phyloP scores from a whole-genome alignment of 2,888 invertebrate genomes.

The Prosapia bicincta region DNA sequence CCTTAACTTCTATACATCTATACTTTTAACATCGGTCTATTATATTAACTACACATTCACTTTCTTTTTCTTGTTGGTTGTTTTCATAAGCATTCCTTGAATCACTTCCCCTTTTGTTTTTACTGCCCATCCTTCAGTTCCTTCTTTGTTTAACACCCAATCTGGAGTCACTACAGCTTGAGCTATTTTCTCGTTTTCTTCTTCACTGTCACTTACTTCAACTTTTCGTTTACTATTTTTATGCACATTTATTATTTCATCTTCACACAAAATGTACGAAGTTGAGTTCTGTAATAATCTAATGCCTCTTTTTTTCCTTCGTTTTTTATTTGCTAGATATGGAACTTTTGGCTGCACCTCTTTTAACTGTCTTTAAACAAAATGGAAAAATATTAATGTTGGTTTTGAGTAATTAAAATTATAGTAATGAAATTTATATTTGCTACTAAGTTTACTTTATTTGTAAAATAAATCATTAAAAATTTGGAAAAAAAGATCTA shows the following conservation, averaged over 20 bases:
- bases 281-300: not conserved
- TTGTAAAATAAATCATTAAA: no score
- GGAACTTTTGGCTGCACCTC: not conserved
- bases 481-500: no score
- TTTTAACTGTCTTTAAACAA: not conserved
- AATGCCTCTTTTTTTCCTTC: not conserved
- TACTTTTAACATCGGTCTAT: no score
- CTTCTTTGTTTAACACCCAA: not conserved
- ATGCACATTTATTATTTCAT: not conserved
- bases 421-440: no score
- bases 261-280: not conserved
- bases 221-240: not conserved
- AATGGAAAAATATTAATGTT: not conserved
- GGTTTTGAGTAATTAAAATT: not conserved
- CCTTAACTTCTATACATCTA: no score
- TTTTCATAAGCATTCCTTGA: not conserved
- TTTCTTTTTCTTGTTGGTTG: not conserved
- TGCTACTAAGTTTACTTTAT: no score
- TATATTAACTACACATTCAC: no score
- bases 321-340: not conserved
- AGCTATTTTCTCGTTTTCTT: not conserved
- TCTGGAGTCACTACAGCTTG: not conserved
- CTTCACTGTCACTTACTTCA: not conserved
- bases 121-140: not conserved
- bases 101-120: not conserved